These are phyloP conservation scores for Arizona elegans DNA, from an alignment of 2,113 vertebrate species.

Conservation along the genomic window DNA sequence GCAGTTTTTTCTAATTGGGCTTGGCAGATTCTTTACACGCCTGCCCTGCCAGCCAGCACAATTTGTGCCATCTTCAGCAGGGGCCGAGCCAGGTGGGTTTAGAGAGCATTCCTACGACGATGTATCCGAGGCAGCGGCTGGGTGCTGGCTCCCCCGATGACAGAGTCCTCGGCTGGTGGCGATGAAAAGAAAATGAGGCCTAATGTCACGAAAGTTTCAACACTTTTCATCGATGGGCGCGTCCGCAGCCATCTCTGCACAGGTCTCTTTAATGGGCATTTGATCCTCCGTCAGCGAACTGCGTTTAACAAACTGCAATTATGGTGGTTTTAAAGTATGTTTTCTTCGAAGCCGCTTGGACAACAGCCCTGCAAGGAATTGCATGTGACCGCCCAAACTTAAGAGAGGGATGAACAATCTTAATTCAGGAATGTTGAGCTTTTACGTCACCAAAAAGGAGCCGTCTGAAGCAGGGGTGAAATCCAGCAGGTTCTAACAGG, in stretches of 20 bases:
- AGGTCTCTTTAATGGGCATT: not conserved
- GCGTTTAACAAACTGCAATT: not conserved
- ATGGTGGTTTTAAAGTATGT: not conserved
- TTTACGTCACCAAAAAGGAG: not conserved
- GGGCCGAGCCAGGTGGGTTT: slow-evolving; percentile 36
- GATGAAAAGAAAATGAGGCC: not conserved
- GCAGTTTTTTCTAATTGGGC: slow-evolving; percentile 13
- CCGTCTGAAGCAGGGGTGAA: not conserved
- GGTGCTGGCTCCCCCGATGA: not conserved
- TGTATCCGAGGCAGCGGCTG: not conserved
- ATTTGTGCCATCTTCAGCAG: slow-evolving; percentile 22
- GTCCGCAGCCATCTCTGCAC: not conserved
- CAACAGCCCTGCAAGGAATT: not conserved
- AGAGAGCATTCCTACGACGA: not conserved
- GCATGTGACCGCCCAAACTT: not conserved
- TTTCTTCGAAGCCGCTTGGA: not conserved
- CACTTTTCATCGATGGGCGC: not conserved
- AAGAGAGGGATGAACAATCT: not conserved
- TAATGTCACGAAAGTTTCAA: not conserved
- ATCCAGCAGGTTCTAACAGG: too few relatives aligned
- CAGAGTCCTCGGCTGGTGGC: not conserved
- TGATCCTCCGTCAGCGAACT: not conserved
- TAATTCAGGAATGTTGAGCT: not conserved
- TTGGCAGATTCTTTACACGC: slow-evolving; percentile 21
- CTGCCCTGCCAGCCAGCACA: slow-evolving; percentile 31